Percentiles rank a stretch among this genome's conserved stretches.
phyloP scores from a whole-genome alignment of 2,113 vertebrate genomes.

The Tricholaema leucomelas region DNA sequence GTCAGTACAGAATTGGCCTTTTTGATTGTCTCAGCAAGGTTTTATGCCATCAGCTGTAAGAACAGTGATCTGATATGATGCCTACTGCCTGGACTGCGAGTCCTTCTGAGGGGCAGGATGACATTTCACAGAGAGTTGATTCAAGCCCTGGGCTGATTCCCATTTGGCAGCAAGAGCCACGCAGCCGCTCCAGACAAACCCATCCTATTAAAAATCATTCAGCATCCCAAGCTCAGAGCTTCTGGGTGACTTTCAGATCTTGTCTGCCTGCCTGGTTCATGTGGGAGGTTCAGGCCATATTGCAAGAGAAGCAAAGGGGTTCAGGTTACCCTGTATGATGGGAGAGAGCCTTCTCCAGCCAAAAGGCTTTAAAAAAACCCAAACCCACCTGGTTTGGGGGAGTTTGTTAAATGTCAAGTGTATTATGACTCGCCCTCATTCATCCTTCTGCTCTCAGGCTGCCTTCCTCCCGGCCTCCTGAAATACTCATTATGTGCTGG shows the following conservation, averaged over 20 bases:
- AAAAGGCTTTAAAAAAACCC: not conserved
- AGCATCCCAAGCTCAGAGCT: not conserved
- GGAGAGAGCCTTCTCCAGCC: conserved; percentile 34
- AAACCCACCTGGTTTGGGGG: conserved; percentile 19
- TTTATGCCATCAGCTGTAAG: not conserved
- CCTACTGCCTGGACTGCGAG: not conserved
- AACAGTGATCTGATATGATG: not conserved
- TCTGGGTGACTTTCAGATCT: not conserved
- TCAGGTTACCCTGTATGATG: conserved; percentile 21
- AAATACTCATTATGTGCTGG: conserved; percentile 47
- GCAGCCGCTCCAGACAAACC: not conserved
- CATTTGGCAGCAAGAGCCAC: not conserved
- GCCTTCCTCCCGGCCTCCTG: conserved; percentile 52
- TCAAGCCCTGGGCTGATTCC: not conserved
- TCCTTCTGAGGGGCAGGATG: not conserved
- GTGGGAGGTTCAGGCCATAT: not conserved
- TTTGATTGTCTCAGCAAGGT: not conserved
- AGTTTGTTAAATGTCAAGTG: conserved; percentile 47
- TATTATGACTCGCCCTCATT: conserved; percentile 60
- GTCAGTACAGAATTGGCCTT: not conserved
- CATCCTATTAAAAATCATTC: not conserved
- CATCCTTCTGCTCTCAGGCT: conserved; percentile 28
- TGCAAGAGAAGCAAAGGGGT: not conserved
- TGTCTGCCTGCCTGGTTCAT: not conserved
- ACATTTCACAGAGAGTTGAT: not conserved